Percentiles rank a stretch among this genome's conserved stretches.
Conservation (phyloP, 2,113 vertebrate genomes). For the Callospermophilus lateralis region DNA sequence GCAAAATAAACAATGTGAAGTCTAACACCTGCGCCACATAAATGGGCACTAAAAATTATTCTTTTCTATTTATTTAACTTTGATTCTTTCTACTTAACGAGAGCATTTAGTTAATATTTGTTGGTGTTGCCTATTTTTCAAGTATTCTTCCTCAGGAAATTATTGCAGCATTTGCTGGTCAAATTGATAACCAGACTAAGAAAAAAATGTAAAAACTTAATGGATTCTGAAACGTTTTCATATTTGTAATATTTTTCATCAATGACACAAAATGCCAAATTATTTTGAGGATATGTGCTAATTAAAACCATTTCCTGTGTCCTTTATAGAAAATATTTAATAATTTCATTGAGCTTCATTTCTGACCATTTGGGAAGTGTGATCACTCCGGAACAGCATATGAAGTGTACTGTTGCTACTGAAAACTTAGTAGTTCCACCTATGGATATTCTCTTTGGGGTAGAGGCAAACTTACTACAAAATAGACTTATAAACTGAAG, state of each 20-base stretch:
- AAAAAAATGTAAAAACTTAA: background rate
- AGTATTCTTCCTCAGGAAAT: background rate
- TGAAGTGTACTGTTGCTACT: background rate
- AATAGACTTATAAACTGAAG: conserved; percentile 14
- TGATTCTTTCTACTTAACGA: background rate
- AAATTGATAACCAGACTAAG: background rate
- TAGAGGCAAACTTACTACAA: background rate
- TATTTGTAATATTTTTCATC: background rate
- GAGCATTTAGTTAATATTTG: background rate
- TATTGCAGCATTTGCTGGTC: background rate
- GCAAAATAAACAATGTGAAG: background rate
- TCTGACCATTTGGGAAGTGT: background rate
- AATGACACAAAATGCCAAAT: background rate
- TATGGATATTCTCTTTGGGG: background rate
- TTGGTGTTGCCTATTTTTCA: background rate
- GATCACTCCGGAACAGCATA: background rate
- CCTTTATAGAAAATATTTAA: conserved; percentile 35
- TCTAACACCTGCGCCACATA: background rate
- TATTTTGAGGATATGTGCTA: background rate
- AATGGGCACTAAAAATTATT: background rate
- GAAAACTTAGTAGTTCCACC: background rate
- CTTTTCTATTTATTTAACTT: background rate
- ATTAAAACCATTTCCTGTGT: background rate
- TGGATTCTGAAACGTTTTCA: background rate
- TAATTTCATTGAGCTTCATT: background rate